Conservation (phyloP, 2,797 vertebrate genomes). For the Paedocypris micromegethes region DNA sequence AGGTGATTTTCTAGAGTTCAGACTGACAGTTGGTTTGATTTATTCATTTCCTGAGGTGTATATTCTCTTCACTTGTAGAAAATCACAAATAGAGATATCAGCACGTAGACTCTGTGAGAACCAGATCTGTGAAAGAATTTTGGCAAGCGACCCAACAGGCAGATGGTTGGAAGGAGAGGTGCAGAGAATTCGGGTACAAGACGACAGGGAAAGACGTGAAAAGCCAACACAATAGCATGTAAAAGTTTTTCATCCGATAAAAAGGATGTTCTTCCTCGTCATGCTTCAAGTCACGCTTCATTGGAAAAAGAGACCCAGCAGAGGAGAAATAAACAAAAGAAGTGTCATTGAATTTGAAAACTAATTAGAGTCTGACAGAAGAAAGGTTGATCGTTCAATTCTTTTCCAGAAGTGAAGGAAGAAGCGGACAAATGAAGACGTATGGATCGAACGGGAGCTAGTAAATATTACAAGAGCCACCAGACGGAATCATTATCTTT, state of each 20-base stretch:
- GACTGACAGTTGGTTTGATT: constrained; percentile 7
- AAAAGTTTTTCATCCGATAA: constrained; percentile 32
- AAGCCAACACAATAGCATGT: constrained; percentile 27
- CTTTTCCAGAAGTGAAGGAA: constrained; percentile 27
- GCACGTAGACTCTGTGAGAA: background rate
- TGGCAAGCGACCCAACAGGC: constrained; percentile 35
- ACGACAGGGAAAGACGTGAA: constrained; percentile 28
- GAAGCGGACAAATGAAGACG: constrained; percentile 1
- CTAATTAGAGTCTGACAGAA: constrained; percentile 44
- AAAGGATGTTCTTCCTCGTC: constrained; percentile 27
- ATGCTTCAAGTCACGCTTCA: constrained; percentile 17
- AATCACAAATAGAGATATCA: constrained; percentile 17
- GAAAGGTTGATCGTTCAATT: constrained; percentile 34
- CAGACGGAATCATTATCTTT: constrained; percentile 15
- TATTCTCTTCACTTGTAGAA: constrained; percentile 8
- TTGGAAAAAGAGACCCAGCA: constrained; percentile 32
- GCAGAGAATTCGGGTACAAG: constrained; percentile 33
- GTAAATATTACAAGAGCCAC: constrained; percentile 26
- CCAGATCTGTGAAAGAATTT: constrained; percentile 33
- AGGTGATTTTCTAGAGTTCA: background rate
- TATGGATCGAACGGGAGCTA: constrained; percentile 6
- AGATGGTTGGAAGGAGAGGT: constrained; percentile 29
- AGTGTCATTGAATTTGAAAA: constrained; percentile 39
- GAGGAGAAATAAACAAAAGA: constrained; percentile 48
- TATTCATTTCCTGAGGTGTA: constrained; percentile 14